Conservation (phyloP, 2,888 invertebrate species). For the Ephialtes manifestator region DNA sequence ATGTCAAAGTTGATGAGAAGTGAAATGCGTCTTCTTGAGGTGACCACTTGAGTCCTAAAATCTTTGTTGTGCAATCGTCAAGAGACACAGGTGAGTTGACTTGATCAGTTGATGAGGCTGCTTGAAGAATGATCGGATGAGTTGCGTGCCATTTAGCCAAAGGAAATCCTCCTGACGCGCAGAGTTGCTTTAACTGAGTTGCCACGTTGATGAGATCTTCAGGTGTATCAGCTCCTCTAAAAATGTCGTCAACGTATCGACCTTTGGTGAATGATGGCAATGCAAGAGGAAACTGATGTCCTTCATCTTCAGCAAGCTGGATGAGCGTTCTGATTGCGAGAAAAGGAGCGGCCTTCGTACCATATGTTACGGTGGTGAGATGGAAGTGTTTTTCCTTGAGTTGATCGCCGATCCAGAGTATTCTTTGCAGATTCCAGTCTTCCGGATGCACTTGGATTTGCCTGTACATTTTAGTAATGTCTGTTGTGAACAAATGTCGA, state of each 20-base stretch:
- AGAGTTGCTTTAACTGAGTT: slow-evolving; percentile 46
- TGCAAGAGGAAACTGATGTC: slow-evolving; percentile 50
- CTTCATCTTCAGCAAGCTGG: slow-evolving; percentile 62
- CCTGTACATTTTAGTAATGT: slow-evolving; percentile 66
- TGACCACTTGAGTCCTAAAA: slow-evolving; percentile 64
- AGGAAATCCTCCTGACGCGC: slow-evolving; percentile 64
- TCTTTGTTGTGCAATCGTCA: slow-evolving; percentile 42
- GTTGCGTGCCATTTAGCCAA: slow-evolving; percentile 60
- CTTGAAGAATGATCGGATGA: neutral
- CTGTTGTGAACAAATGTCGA: slow-evolving; percentile 52
- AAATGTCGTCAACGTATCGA: slow-evolving; percentile 70
- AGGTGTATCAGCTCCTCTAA: slow-evolving; percentile 51
- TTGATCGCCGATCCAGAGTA: slow-evolving; percentile 77
- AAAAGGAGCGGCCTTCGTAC: slow-evolving; percentile 57
- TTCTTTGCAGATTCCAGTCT: slow-evolving; percentile 78
- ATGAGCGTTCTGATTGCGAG: slow-evolving; percentile 50
- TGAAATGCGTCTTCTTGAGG: slow-evolving; percentile 46
- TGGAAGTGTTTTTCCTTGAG: slow-evolving; percentile 13
- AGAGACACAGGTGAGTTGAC: slow-evolving; percentile 2
- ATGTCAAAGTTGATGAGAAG: neutral
- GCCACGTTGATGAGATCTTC: neutral
- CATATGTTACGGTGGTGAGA: slow-evolving; percentile 61
- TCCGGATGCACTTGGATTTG: slow-evolving; percentile 60
- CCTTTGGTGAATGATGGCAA: slow-evolving; percentile 37
- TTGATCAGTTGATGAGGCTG: neutral